Evolutionary conservation across 2,797 vertebrate genomes (phyloP), one percentile per base, ranked within the genome.

Genomic region (Fistularia commersonii): DNA sequence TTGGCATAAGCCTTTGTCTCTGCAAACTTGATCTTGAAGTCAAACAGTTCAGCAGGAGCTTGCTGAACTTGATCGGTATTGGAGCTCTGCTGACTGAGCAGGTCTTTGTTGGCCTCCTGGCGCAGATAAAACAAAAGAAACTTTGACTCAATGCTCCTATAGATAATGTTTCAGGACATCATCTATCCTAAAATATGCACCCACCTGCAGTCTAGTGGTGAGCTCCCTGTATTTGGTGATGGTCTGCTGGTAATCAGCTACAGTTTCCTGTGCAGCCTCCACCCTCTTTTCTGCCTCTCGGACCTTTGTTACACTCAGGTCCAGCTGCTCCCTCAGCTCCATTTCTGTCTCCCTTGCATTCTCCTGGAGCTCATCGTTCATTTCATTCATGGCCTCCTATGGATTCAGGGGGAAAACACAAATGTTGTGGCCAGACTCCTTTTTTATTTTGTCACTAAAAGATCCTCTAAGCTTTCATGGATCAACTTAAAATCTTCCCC

Each of bases 11-110:
- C 97, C 75, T 98, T 99, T 0, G 96, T 98, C 88, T 99, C 96
- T 0, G 96, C 97, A 77, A 99, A 99, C 72, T 98, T 99, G 49
- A 99, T 99, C 88, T 99, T 99, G 87, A 99, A 99, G 87, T 99
- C 94, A 6, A 99, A 98, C 48, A 96, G 93, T 66, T 99, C 97
- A 0, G 94, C 91, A 0, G 94, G 91, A 0, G 93, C 92, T 61
- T 96, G 94, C 68, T 96, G 95, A 71, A 95, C 92, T 53, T 89
- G 91, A 79, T 98, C 97, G 0, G 88, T 88, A 0, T 88, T 94
- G 0, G 93, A 93, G 43, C 92, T 96, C 78, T 98, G 97, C 82
- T 96, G 95, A 75, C 84, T 96, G 77, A 91, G 92, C 63, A 99
- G 89, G 59, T 98, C 97, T 41, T 93, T 86, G 83, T 98, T 99